Evolutionary conservation across 2,113 vertebrate species (phyloP).

Genomic region (Dromiciops gliroides): DNA sequence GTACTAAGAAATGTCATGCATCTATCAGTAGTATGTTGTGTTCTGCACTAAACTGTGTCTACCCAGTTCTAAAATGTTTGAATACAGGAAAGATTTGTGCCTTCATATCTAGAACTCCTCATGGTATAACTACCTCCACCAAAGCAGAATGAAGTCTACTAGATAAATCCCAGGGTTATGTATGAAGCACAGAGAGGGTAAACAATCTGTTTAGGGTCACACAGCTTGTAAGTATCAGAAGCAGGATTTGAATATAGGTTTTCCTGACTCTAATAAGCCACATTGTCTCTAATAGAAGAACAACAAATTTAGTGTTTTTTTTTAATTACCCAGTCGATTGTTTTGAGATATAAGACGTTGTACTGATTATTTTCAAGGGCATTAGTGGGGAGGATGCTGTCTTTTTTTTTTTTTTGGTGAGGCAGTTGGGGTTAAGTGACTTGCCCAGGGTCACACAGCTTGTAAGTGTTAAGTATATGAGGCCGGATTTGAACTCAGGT

Average conservation of each 20-base stretch:
- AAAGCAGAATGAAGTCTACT: not conserved
- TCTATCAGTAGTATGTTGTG: not conserved
- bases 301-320: not conserved
- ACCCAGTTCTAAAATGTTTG: not conserved
- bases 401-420: too few species aligned
- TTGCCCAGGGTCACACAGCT: too few species aligned
- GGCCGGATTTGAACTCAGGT: too few species aligned
- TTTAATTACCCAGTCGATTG: not conserved
- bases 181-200: not conserved
- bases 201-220: not conserved
- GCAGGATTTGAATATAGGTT: not conserved
- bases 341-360: not conserved
- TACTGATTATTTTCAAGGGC: not conserved
- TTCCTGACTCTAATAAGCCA: not conserved
- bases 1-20: not conserved
- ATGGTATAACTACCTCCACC: not conserved
- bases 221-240: not conserved
- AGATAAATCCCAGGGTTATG: not conserved
- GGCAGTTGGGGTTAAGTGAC: too few species aligned
- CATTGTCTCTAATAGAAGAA: not conserved
- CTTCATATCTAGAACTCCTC: not conserved
- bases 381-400: not conserved
- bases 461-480: too few species aligned
- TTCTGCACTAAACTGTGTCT: constrained; percentile 6
- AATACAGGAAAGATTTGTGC: not conserved